Evolutionary conservation across 2,113 vertebrate genomes (phyloP).

Genomic region (Cyphomyrus plagiostoma): DNA sequence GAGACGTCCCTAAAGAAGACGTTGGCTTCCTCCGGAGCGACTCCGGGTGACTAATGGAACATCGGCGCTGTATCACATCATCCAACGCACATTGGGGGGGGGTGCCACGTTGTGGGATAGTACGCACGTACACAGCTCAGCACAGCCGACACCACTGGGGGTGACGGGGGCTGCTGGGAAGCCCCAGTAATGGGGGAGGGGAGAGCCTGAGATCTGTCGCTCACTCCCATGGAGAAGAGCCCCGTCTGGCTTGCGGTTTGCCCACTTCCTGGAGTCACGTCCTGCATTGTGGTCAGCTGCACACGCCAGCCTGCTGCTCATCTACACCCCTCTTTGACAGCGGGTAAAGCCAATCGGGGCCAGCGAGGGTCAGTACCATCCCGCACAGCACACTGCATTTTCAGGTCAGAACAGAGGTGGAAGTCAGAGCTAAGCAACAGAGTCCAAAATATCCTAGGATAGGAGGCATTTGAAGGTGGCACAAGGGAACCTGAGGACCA

Average conservation of each 20-base stretch:
- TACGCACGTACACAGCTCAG: background rate
- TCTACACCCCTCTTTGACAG: background rate
- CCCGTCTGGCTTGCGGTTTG: background rate
- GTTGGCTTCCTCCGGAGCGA: background rate
- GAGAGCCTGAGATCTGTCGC: background rate
- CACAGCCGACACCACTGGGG: background rate
- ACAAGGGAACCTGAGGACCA: background rate
- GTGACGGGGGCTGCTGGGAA: background rate
- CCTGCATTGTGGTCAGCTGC: background rate
- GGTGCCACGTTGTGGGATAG: too few relatives aligned
- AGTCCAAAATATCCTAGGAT: background rate
- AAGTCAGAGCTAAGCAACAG: background rate
- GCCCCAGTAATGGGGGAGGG: background rate
- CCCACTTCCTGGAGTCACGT: background rate
- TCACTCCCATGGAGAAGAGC: background rate
- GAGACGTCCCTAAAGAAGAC: background rate
- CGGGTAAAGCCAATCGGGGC: background rate
- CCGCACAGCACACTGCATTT: background rate
- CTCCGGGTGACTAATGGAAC: conserved; percentile 14
- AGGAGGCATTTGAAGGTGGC: background rate
- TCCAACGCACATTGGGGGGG: background rate
- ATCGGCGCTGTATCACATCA: background rate
- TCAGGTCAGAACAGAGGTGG: background rate
- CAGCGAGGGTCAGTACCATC: background rate
- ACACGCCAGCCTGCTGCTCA: background rate